phyloP scores from a whole-genome alignment of 1,140 invertebrate genomes.

The Thaumatotibia leucotreta region DNA sequence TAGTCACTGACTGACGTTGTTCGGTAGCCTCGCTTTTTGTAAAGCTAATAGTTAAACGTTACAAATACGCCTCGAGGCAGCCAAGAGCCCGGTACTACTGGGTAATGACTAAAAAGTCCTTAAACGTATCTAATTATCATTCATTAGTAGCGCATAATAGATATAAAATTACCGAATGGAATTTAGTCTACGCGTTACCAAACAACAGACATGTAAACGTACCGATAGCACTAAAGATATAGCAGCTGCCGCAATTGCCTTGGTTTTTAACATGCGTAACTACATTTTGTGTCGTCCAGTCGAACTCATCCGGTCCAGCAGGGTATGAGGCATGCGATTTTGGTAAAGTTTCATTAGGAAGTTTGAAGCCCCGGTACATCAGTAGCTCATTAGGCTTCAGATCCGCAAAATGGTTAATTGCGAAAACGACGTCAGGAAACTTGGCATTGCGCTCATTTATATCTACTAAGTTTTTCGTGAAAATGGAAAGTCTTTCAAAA shows the following conservation, averaged over 20 bases:
- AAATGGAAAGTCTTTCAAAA: not conserved
- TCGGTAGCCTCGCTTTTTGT: too few species aligned
- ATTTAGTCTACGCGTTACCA: too few species aligned
- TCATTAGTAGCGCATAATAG: too few species aligned
- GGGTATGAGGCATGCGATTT: not conserved
- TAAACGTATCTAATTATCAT: too few species aligned
- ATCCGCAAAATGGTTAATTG: not conserved
- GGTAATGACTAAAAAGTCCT: too few species aligned
- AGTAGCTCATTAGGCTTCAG: not conserved
- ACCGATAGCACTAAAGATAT: constrained; percentile 3
- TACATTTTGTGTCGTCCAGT: not conserved
- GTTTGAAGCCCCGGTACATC: not conserved
- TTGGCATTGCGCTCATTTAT: not conserved
- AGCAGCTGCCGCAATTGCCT: not conserved
- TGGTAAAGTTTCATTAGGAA: not conserved
- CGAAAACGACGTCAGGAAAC: not conserved
- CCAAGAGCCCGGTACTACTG: too few species aligned
- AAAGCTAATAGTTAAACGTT: too few species aligned
- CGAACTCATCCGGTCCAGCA: not conserved
- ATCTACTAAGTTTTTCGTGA: not conserved
- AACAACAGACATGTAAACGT: too few species aligned
- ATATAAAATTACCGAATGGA: too few species aligned
- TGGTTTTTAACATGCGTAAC: not conserved
- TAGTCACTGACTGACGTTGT: too few species aligned
- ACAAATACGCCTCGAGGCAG: too few species aligned